Evolutionary conservation across 2,113 vertebrate species (phyloP), one percentile per base, ranked within the genome.

Genomic region (Nanorana parkeri): DNA sequence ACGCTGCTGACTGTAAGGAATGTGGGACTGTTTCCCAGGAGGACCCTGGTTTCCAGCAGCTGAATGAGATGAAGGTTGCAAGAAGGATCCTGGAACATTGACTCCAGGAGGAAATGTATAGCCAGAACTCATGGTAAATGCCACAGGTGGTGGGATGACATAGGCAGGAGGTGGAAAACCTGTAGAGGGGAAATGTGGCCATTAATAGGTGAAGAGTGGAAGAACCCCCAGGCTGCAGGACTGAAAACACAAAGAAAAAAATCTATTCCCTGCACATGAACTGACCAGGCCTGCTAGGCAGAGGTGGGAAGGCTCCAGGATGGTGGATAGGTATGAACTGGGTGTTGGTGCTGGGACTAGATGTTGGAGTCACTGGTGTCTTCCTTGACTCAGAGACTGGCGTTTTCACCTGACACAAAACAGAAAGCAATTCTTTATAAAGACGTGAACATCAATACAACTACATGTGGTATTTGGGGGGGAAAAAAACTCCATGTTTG

Each of bases 241-340:
- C 5, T 36, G 1, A 60, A 0, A 0, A 1, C 5, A 32, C n/a
- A 61, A 8, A 3, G n/a, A 0, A n/a, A 0, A 0, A 41, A 17
- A 20, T 58, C 23, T 4, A 24, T 11, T 36, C 10, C 28, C 5
- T 66, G 29, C 26, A 41, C 17, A 20, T 19, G 7, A 67, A 67
- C 19, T 86, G 92, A 99, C 97, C 96, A 84, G 97, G 96, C 19
- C 97, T 90, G 90, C 97, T 99, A 75, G 96, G 96, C 84, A 99
- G 94, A 4, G 97, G 97, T 1, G 97, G 97, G 86, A 99, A 99
- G 73, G 97, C 97, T 91, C 96, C 97, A 72, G 95, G 96, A 78
- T 99, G 97, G 84, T 98, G 97, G 85, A 99, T 97, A 61, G 97
- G 96, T 92, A 99, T 99, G 88, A 99, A 98, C 93, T 98, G 97